phyloP scores from a whole-genome alignment of 2,888 invertebrate species.

The Bombylius major region DNA sequence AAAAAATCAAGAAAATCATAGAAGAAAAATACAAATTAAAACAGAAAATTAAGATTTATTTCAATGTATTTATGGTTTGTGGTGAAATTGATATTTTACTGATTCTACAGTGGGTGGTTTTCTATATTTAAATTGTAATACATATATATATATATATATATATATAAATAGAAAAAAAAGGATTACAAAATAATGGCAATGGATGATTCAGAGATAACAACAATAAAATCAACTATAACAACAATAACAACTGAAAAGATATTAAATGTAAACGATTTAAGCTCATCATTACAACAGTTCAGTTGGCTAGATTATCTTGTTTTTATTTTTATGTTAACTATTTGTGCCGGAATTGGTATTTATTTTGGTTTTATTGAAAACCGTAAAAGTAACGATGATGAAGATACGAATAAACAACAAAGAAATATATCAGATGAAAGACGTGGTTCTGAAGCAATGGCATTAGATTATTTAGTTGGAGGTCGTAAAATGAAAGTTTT shows the following conservation, averaged over 20 bases:
- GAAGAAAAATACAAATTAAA: too few relatives aligned
- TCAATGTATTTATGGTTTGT: too few relatives aligned
- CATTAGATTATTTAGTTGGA: conserved; percentile 64
- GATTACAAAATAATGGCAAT: not conserved
- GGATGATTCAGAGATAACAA: not conserved
- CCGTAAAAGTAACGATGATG: conserved; percentile 17
- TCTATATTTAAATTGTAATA: too few relatives aligned
- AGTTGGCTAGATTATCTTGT: conserved; percentile 65
- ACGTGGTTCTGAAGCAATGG: conserved; percentile 26
- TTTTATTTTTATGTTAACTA: conserved; percentile 61
- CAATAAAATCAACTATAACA: not conserved
- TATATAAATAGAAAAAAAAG: not conserved
- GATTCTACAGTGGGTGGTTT: too few relatives aligned
- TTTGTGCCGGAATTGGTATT: conserved; percentile 65
- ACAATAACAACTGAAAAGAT: not conserved
- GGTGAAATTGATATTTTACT: too few relatives aligned
- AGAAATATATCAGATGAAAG: conserved; percentile 16
- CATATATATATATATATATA: too few relatives aligned
- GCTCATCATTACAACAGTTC: conserved; percentile 48
- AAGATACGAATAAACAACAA: conserved; percentile 9
- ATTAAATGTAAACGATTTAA: conserved; percentile 29
- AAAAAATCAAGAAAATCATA: too few relatives aligned
- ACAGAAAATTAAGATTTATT: too few relatives aligned
- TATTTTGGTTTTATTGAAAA: conserved; percentile 70
- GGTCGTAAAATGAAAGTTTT: conserved; percentile 69